Percentiles rank a stretch among this genome's conserved stretches.
Evolutionary conservation across 2,888 invertebrate genomes (phyloP).

Genomic region (Ornithoptera alexandrae): DNA sequence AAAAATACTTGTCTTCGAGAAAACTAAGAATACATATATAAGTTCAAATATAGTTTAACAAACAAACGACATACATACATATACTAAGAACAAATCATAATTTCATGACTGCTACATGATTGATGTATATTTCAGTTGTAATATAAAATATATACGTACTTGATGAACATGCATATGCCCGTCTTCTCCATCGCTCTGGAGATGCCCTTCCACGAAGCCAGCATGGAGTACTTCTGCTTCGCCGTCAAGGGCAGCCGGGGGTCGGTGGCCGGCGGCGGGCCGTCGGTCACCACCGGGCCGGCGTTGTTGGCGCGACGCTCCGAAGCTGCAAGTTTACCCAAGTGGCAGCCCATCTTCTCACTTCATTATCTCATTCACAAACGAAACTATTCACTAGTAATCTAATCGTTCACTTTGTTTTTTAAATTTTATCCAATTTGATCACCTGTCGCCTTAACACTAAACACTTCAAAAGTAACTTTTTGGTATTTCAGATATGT

Average conservation of each 20-base stretch:
- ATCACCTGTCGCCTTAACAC: background rate
- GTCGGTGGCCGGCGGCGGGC: slow-evolving; percentile 85
- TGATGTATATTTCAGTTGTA: background rate
- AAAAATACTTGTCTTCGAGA: too few relatives aligned
- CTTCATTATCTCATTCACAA: slow-evolving; percentile 32
- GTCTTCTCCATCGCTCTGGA: slow-evolving; percentile 93
- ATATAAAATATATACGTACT: slow-evolving; percentile 81
- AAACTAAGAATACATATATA: too few relatives aligned
- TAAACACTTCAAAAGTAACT: slow-evolving; percentile 26
- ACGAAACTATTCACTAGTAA: background rate
- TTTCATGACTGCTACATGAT: too few relatives aligned
- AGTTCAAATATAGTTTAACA: too few relatives aligned
- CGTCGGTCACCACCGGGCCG: slow-evolving; percentile 70
- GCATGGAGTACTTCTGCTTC: slow-evolving; percentile 92
- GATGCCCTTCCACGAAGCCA: slow-evolving; percentile 95
- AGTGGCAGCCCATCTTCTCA: slow-evolving; percentile 85
- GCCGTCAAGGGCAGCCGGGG: slow-evolving; percentile 90
- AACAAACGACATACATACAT: too few relatives aligned
- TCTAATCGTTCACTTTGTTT: background rate
- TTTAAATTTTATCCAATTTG: background rate
- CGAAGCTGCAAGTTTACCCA: slow-evolving; percentile 85
- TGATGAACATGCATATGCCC: slow-evolving; percentile 94
- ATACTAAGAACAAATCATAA: too few relatives aligned
- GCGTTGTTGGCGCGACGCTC: slow-evolving; percentile 71
- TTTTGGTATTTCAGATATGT: slow-evolving; percentile 1